Conservation (phyloP, 2,113 vertebrate species). For the Elephantulus edwardii region DNA sequence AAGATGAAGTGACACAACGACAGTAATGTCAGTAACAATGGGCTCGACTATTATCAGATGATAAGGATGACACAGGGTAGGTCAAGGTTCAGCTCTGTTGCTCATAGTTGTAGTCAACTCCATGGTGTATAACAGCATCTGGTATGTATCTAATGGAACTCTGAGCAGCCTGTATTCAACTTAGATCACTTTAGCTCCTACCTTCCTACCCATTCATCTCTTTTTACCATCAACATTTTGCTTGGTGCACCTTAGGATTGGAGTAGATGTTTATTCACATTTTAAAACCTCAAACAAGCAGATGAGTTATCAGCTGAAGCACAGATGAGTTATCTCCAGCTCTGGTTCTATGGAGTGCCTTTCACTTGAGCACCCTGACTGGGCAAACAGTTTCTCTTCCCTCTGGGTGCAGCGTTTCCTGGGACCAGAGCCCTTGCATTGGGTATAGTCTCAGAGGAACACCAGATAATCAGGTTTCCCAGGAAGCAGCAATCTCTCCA, state of each 20-base stretch:
- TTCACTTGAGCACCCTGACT: neutral
- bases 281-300: accelerated
- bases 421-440: accelerated
- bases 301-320: accelerated
- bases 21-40: too few species aligned
- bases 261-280: accelerated
- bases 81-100: too few species aligned
- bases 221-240: accelerated
- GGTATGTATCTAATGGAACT: neutral
- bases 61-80: too few species aligned
- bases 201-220: neutral
- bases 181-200: accelerated
- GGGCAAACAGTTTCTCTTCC: neutral
- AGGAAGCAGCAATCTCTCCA: accelerated
- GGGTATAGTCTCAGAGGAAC: accelerated
- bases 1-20: too few species aligned
- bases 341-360: neutral
- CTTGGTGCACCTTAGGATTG: accelerated
- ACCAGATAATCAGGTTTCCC: accelerated
- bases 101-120: too few species aligned
- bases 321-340: accelerated
- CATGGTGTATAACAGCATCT: too few species aligned
- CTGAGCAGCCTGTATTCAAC: neutral
- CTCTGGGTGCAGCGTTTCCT: neutral
- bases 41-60: too few species aligned